phyloP scores from a whole-genome alignment of 1,140 invertebrate species.

The Drosophila bocqueti region DNA sequence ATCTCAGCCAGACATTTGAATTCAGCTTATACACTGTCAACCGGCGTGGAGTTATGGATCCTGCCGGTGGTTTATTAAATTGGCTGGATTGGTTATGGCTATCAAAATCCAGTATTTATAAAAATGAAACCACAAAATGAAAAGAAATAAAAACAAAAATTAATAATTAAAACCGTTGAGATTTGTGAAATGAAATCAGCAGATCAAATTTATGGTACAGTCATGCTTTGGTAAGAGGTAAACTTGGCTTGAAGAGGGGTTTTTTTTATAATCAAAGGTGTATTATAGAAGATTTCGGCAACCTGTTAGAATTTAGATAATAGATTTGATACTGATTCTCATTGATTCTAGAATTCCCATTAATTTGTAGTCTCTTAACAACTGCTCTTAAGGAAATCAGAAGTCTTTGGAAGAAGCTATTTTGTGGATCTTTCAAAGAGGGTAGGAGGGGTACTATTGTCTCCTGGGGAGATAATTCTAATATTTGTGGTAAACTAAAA shows the following conservation, averaged over 20 bases:
- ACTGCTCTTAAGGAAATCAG: not conserved
- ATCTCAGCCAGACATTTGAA: constrained; percentile 55
- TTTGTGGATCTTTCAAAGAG: not conserved
- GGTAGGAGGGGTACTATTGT: not conserved
- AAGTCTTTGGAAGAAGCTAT: not conserved
- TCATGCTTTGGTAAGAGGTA: not conserved
- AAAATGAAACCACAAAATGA: constrained; percentile 20
- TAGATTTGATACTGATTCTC: not conserved
- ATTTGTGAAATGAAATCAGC: constrained; percentile 39
- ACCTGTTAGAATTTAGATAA: not conserved
- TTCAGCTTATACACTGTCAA: constrained; percentile 32
- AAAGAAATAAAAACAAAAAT: not conserved
- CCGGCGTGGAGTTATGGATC: constrained; percentile 32
- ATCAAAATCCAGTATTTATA: constrained; percentile 5
- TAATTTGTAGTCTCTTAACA: not conserved
- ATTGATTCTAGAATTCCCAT: not conserved
- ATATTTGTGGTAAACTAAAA: too few species aligned
- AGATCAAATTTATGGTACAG: constrained; percentile 25
- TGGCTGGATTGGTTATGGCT: constrained; percentile 35
- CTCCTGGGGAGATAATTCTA: not conserved
- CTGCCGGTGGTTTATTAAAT: constrained; percentile 29
- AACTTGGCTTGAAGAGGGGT: too few species aligned
- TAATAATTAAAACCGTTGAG: constrained; percentile 27
- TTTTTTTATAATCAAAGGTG: not conserved
- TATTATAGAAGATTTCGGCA: not conserved